Conservation (phyloP, 2,888 invertebrate species). For the Blera fallax region DNA sequence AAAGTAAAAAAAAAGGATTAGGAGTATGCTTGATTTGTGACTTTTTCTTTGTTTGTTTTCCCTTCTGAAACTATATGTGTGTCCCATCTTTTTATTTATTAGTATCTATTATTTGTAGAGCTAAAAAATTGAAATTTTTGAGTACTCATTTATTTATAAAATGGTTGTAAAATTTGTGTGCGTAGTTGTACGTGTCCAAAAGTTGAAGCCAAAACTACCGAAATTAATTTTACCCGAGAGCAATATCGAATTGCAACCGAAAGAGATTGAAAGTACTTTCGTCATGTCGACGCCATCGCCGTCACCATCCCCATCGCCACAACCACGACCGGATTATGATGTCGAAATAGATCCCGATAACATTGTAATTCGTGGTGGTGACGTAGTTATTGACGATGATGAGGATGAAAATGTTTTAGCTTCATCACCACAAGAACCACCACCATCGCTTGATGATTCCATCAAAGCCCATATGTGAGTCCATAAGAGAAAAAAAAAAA, state of each 20-base stretch:
- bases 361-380: constrained; percentile 77
- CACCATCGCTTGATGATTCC: constrained; percentile 76
- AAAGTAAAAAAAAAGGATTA: neutral
- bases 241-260: constrained; percentile 78
- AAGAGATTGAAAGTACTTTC: constrained; percentile 44
- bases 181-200: constrained; percentile 81
- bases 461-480: constrained; percentile 81
- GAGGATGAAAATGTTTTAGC: constrained; percentile 71
- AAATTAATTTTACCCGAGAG: constrained; percentile 80
- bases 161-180: constrained; percentile 55
- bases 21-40: constrained; percentile 37
- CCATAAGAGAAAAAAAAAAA: constrained; percentile 38
- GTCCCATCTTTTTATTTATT: neutral
- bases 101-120: constrained; percentile 2
- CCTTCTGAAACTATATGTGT: neutral
- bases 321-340: constrained; percentile 79
- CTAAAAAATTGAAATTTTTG: neutral
- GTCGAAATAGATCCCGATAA: constrained; percentile 81
- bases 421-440: constrained; percentile 71
- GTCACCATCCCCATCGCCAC: constrained; percentile 80
- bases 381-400: constrained; percentile 76
- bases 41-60: neutral
- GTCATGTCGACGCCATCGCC: constrained; percentile 76
- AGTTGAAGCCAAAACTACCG: constrained; percentile 81
- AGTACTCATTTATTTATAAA: neutral